These are phyloP conservation scores for Arnoldichthys spilopterus DNA, from an alignment of 2,797 vertebrate species.

Conservation along the genomic window DNA sequence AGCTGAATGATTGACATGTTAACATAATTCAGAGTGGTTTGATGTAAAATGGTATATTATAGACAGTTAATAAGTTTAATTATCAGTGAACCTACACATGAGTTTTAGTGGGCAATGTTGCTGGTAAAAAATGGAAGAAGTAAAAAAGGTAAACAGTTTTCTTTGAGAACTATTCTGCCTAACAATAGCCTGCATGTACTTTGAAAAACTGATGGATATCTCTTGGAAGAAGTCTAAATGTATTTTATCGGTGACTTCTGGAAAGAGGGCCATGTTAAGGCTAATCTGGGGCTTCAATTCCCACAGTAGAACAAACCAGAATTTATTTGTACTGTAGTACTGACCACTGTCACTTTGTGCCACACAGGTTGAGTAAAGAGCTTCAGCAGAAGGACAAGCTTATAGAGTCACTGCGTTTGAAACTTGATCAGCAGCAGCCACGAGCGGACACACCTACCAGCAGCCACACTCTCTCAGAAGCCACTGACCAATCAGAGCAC, in stretches of 20 bases:
- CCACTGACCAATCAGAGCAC: constrained; percentile 81
- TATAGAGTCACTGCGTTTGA: constrained; percentile 85
- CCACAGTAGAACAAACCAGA: neutral
- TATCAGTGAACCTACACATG: too few relatives aligned
- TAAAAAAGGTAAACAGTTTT: too few relatives aligned
- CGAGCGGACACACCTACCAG: constrained; percentile 80
- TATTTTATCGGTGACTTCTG: neutral
- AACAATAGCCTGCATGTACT: too few relatives aligned
- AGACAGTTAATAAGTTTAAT: too few relatives aligned
- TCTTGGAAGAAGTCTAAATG: neutral
- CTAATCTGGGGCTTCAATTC: neutral
- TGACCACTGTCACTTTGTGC: neutral
- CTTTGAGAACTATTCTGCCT: too few relatives aligned
- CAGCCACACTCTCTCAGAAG: constrained; percentile 81
- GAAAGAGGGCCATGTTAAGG: neutral
- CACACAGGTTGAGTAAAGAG: constrained; percentile 84
- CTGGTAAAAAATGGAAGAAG: too few relatives aligned
- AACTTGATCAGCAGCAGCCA: constrained; percentile 75
- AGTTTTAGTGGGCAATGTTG: too few relatives aligned
- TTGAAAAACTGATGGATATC: too few relatives aligned
- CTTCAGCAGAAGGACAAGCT: constrained; percentile 91
- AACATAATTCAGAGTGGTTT: too few relatives aligned
- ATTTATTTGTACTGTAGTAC: neutral
- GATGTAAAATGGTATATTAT: too few relatives aligned
- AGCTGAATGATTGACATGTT: too few relatives aligned